These are phyloP conservation scores for Amiota mariae DNA, from an alignment of 2,888 invertebrate species.

Conservation along the genomic window DNA sequence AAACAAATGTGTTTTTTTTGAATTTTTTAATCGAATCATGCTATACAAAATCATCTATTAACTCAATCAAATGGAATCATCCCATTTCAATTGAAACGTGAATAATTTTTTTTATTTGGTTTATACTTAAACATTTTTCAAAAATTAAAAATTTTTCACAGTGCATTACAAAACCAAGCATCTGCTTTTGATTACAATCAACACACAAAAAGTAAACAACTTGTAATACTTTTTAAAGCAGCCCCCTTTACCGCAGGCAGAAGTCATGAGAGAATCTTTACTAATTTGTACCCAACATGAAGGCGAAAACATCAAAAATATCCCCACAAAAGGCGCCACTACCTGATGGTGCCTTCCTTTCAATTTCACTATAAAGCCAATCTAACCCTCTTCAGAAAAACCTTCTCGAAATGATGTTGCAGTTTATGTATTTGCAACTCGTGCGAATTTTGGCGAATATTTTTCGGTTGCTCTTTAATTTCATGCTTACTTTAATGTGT, in stretches of 20 bases:
- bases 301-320: conserved; percentile 6
- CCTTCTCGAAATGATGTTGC: conserved; percentile 44
- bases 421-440: conserved; percentile 53
- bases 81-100: no score
- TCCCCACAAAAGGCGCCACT: conserved; percentile 15
- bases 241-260: neutral
- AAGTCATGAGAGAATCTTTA: conserved; percentile 8
- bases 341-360: neutral
- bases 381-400: neutral
- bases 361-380: no score
- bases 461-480: conserved; percentile 67
- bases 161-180: conserved; percentile 6
- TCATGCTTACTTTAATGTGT: conserved; percentile 70
- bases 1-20: no score
- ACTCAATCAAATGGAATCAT: no score
- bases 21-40: no score
- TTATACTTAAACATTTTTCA: no score
- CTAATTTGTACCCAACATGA: conserved; percentile 56
- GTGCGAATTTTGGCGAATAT: conserved; percentile 30
- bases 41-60: no score
- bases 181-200: neutral
- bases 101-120: no score
- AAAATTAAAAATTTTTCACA: neutral
- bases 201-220: conserved; percentile 21
- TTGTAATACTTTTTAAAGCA: conserved; percentile 22